phyloP scores from a whole-genome alignment of 2,797 vertebrate genomes.

The Megalops cyprinoides region DNA sequence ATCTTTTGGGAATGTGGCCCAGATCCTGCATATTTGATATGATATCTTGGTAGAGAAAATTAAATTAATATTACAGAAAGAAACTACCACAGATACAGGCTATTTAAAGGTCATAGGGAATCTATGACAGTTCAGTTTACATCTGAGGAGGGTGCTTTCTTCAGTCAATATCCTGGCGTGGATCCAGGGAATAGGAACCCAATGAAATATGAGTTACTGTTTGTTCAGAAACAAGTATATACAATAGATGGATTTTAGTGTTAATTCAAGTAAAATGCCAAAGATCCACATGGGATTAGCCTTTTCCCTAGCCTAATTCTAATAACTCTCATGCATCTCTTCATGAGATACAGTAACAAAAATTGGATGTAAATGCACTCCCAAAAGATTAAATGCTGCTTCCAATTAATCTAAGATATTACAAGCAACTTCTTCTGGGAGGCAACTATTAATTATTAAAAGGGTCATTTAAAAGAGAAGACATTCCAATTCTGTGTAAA shows the following conservation, averaged over 20 bases:
- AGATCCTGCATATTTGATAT: conserved; percentile 8
- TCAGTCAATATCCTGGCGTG: neutral
- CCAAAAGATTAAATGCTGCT: neutral
- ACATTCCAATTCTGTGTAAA: neutral
- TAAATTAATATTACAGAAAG: neutral
- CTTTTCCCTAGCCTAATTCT: neutral
- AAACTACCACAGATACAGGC: neutral
- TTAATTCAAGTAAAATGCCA: neutral
- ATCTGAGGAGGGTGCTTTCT: neutral
- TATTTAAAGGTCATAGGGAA: neutral
- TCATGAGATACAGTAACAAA: conserved; percentile 11
- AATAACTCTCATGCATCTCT: neutral
- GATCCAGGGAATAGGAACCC: neutral
- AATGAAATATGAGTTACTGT: neutral
- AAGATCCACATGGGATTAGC: neutral
- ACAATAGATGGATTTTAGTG: neutral
- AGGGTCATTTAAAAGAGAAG: neutral
- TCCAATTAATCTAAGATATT: neutral
- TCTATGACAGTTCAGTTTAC: neutral
- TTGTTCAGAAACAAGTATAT: neutral
- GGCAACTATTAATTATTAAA: neutral
- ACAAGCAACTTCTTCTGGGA: neutral
- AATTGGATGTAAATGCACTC: conserved; percentile 7
- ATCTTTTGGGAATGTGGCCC: conserved; percentile 21
- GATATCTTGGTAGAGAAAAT: neutral